These are phyloP conservation scores for Heliconius melpomene DNA, from an alignment of 1,140 invertebrate species.

Conservation along the genomic window DNA sequence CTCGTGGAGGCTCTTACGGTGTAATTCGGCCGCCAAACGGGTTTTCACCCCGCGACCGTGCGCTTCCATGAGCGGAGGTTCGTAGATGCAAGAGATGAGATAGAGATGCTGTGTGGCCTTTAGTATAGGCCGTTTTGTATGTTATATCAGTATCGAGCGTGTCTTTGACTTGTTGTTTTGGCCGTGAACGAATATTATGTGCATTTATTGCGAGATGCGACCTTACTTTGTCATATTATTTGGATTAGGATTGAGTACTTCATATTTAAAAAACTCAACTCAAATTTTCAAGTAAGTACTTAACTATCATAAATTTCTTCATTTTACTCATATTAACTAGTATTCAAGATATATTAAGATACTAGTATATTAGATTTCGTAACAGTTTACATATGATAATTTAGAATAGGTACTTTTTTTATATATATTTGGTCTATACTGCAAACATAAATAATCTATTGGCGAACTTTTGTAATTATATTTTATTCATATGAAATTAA, in stretches of 20 bases:
- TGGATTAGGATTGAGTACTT: neutral
- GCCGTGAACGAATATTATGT: slow-evolving; percentile 65
- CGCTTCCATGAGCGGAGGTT: slow-evolving; percentile 60
- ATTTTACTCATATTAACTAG: neutral
- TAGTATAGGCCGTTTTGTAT: slow-evolving; percentile 61
- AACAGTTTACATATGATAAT: neutral
- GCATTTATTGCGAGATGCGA: slow-evolving; percentile 37
- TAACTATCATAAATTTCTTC: neutral
- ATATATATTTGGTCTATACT: no score
- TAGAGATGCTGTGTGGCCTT: slow-evolving; percentile 74
- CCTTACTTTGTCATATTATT: slow-evolving; percentile 18
- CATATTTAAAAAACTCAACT: neutral
- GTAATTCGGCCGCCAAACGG: slow-evolving; percentile 63
- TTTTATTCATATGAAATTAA: neutral
- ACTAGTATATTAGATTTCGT: no score
- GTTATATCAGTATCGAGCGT: slow-evolving; percentile 75
- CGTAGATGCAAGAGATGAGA: slow-evolving; percentile 71
- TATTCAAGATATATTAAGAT: no score
- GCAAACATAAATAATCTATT: no score
- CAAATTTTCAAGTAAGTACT: neutral
- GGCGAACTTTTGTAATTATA: no score
- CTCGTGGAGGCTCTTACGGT: slow-evolving; percentile 57
- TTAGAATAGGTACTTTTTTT: no score
- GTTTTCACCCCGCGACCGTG: slow-evolving; percentile 71
- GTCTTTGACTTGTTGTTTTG: slow-evolving; percentile 64